Conservation (phyloP, 2,888 invertebrate genomes). For the Erpobdella octoculata region DNA sequence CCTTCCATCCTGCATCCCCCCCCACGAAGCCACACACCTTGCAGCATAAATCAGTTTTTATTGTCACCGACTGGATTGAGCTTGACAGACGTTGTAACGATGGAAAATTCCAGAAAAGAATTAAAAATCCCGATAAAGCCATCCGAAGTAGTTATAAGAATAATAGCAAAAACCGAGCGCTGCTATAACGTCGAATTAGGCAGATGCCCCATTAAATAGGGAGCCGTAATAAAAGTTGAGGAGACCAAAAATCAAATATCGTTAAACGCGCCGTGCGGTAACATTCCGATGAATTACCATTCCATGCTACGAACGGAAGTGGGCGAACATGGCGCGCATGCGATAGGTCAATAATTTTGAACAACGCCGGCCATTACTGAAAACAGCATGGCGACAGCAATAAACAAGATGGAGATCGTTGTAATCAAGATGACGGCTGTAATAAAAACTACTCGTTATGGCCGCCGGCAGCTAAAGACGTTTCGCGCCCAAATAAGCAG, state of each 20-base stretch:
- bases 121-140: too few relatives aligned
- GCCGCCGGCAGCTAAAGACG: slow-evolving; percentile 4
- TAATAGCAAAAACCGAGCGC: too few relatives aligned
- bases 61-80: too few relatives aligned
- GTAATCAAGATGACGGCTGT: slow-evolving; percentile 1
- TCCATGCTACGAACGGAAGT: background rate
- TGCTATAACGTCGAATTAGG: slow-evolving; percentile 1
- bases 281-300: background rate
- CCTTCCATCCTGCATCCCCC: too few relatives aligned
- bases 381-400: slow-evolving; percentile 3
- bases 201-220: background rate
- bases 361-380: background rate
- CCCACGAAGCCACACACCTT: too few relatives aligned
- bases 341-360: background rate
- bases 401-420: slow-evolving; percentile 6
- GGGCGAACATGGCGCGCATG: too few relatives aligned
- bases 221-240: background rate
- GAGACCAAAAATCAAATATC: background rate
- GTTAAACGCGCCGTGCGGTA: background rate
- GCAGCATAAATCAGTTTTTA: too few relatives aligned
- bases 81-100: too few relatives aligned
- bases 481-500: slow-evolving; percentile 13
- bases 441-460: slow-evolving; percentile 3
- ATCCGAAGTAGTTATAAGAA: too few relatives aligned
- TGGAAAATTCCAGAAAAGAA: too few relatives aligned